phyloP scores from a whole-genome alignment of 2,888 invertebrate genomes.

The Hydrotaea cyrtoneurina region DNA sequence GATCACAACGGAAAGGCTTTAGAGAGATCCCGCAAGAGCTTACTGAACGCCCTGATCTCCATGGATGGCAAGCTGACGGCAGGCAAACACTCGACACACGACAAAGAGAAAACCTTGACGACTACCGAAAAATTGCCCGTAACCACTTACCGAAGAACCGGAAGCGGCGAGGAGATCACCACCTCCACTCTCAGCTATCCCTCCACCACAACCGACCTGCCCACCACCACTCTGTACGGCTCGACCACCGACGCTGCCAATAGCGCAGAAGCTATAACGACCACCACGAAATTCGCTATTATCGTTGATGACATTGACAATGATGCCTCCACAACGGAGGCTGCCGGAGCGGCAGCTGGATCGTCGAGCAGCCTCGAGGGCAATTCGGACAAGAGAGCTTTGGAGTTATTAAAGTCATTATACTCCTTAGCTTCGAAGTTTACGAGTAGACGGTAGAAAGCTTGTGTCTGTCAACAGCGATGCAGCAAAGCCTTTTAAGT shows the following conservation, averaged over 20 bases:
- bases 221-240: conserved; percentile 72
- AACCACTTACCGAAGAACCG: conserved; percentile 74
- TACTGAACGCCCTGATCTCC: conserved; percentile 86
- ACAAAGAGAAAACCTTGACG: conserved; percentile 45
- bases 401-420: conserved; percentile 90
- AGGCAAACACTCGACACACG: conserved; percentile 54
- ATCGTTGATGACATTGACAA: conserved; percentile 78
- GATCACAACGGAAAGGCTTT: conserved; percentile 87
- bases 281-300: conserved; percentile 79
- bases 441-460: conserved; percentile 83
- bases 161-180: conserved; percentile 76
- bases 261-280: conserved; percentile 76
- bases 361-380: conserved; percentile 71
- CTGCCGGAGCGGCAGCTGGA: conserved; percentile 72
- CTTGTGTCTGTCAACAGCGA: conserved; percentile 11
- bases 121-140: conserved; percentile 68
- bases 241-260: conserved; percentile 65
- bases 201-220: conserved; percentile 71
- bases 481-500: conserved; percentile 44
- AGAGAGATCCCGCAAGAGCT: conserved; percentile 86
- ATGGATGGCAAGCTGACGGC: conserved; percentile 81
- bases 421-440: conserved; percentile 92
- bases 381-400: conserved; percentile 88
- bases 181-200: conserved; percentile 71
- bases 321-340: conserved; percentile 69